phyloP scores from a whole-genome alignment of 2,113 vertebrate species.

The Sceloporus undulatus region DNA sequence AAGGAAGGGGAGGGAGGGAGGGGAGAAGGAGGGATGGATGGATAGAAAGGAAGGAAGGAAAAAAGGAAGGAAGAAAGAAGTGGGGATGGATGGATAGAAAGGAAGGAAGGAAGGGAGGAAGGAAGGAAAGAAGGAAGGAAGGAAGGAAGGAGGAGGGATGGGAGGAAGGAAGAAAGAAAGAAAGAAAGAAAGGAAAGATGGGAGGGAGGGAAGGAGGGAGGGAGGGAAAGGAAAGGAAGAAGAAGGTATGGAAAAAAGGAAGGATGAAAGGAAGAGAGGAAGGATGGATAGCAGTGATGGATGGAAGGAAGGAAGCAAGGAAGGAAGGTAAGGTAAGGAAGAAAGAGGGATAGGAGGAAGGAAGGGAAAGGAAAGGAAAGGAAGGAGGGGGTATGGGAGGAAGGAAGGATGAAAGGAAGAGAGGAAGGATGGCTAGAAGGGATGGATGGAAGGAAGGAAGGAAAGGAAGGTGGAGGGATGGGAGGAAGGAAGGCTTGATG shows the following conservation, averaged over 20 bases:
- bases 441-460: fast-evolving
- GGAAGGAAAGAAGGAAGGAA: neutral
- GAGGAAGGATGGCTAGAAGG: neutral
- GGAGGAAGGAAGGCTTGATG: too few species aligned
- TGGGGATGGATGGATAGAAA: too few species aligned
- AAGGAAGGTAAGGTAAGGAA: too few species aligned
- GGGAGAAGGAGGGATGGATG: neutral
- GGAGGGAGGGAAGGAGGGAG: neutral
- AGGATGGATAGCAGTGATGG: too few species aligned
- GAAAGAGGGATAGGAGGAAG: too few species aligned
- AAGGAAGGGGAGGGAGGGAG: neutral
- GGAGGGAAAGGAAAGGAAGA: neutral
- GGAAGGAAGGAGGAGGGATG: neutral
- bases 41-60: fast-evolving
- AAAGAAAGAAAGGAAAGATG: neutral
- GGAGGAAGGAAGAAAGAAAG: neutral
- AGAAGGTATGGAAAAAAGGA: neutral
- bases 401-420: too few species aligned
- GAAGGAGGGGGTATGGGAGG: neutral
- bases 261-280: too few species aligned
- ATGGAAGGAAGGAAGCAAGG: too few species aligned
- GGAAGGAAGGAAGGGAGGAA: neutral
- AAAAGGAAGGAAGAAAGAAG: too few species aligned
- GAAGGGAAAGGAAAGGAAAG: neutral
- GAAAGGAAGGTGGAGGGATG: too few species aligned